A percentile compares a stretch with the other conserved stretches of the same genome.
These are phyloP conservation scores for Tinamus guttatus DNA, from an alignment of 2,113 vertebrate species.

Conservation along the genomic window DNA sequence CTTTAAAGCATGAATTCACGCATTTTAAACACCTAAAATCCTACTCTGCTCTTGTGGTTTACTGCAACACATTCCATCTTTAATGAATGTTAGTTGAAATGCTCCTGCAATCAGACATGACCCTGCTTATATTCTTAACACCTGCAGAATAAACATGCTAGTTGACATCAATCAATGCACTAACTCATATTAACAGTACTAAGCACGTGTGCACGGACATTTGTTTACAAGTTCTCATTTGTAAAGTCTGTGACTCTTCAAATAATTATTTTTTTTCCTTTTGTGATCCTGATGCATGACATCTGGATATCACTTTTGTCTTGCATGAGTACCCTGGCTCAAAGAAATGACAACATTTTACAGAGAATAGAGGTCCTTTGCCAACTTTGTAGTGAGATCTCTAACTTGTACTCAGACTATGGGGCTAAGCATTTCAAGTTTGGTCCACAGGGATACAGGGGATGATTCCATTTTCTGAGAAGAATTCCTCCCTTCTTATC, in stretches of 20 bases:
- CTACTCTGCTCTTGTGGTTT: background rate
- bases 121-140: background rate
- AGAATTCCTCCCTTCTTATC: background rate
- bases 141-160: slow-evolving; percentile 45
- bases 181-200: background rate
- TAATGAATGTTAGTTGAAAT: background rate
- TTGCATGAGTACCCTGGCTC: rapidly evolving
- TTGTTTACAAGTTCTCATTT: background rate
- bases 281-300: background rate
- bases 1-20: background rate
- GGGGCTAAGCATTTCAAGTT: background rate
- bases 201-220: background rate
- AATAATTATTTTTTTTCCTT: background rate
- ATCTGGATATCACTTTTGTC: rapidly evolving
- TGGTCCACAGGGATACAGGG: background rate
- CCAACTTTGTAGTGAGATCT: too few species aligned
- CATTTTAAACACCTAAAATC: slow-evolving; percentile 15
- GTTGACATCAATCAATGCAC: background rate
- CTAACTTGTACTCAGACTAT: too few species aligned
- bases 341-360: background rate
- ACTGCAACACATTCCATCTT: background rate
- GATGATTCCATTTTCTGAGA: background rate
- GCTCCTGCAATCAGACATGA: background rate
- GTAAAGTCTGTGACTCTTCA: background rate
- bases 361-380: too few species aligned